Conservation (phyloP, 2,888 invertebrate genomes). For the Cosmia pyralina region DNA sequence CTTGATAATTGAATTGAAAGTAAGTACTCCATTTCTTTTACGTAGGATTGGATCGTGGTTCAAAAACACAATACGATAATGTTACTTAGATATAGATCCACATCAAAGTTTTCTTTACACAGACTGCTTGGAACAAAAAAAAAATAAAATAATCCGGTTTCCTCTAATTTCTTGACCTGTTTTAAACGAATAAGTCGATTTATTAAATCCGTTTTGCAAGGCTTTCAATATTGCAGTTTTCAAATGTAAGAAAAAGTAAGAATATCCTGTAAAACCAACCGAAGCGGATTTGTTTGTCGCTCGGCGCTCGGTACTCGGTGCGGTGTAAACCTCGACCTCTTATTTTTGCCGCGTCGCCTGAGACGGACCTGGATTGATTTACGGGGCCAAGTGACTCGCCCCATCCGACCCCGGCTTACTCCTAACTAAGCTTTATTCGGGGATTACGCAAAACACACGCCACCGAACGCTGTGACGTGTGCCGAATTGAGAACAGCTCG, state of each 20-base stretch:
- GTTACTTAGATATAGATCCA: background rate
- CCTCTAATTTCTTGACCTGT: background rate
- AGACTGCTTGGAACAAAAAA: too few relatives aligned
- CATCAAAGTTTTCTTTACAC: background rate
- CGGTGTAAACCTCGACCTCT: slow-evolving; percentile 73
- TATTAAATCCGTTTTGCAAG: background rate
- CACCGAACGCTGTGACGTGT: slow-evolving; percentile 80
- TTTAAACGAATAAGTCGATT: background rate
- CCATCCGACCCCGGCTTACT: slow-evolving; percentile 81
- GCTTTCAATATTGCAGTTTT: slow-evolving; percentile 2
- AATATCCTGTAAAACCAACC: slow-evolving; percentile 42
- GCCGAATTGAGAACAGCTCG: slow-evolving; percentile 78
- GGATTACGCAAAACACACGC: slow-evolving; percentile 86
- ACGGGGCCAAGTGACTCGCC: slow-evolving; percentile 84
- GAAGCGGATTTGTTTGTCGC: slow-evolving; percentile 69
- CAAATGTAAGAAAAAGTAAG: slow-evolving; percentile 19
- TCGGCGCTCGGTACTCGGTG: slow-evolving; percentile 41
- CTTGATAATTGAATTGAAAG: background rate
- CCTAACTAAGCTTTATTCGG: slow-evolving; percentile 84
- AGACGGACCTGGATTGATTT: slow-evolving; percentile 86
- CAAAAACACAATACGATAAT: background rate
- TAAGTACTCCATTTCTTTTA: background rate
- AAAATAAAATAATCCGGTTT: background rate
- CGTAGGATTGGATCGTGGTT: background rate
- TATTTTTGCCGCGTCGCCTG: slow-evolving; percentile 85